These are phyloP conservation scores for Mycteria americana DNA, from an alignment of 2,797 vertebrate species.

Conservation along the genomic window DNA sequence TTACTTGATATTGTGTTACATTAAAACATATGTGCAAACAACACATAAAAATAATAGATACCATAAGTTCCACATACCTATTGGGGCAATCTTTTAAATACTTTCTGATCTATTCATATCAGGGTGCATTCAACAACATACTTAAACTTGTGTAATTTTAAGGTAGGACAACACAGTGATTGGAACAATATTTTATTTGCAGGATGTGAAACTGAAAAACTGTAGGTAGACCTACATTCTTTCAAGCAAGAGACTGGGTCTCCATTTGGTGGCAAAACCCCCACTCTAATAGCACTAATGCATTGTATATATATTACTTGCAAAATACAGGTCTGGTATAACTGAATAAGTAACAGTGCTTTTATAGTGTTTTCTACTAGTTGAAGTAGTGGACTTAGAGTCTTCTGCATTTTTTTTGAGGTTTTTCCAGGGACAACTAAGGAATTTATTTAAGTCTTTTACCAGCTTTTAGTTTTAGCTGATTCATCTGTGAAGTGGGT, in stretches of 20 bases:
- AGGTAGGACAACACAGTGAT: not conserved
- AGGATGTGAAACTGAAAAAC: not conserved
- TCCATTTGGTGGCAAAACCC: not conserved
- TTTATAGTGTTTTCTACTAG: not conserved
- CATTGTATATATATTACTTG: not conserved
- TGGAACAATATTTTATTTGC: not conserved
- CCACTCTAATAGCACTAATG: not conserved
- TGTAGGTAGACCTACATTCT: not conserved
- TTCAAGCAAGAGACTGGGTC: not conserved
- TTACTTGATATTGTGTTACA: not conserved
- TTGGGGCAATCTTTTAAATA: not conserved
- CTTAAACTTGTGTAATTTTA: not conserved
- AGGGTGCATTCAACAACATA: not conserved
- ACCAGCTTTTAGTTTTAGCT: not conserved
- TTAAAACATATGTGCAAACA: not conserved
- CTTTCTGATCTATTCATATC: not conserved
- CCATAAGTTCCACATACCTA: not conserved
- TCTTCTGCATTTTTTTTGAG: not conserved
- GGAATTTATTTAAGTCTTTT: not conserved
- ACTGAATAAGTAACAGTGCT: not conserved
- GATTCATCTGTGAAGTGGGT: slow-evolving; percentile 35
- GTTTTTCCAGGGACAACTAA: not conserved
- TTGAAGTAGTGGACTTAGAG: not conserved
- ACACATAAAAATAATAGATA: not conserved
- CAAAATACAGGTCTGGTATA: not conserved